A percentile compares a stretch with the other conserved stretches of the same genome.
These are phyloP conservation scores for Alviniconcha strummeri DNA, from an alignment of 2,888 invertebrate genomes.

Conservation along the genomic window DNA sequence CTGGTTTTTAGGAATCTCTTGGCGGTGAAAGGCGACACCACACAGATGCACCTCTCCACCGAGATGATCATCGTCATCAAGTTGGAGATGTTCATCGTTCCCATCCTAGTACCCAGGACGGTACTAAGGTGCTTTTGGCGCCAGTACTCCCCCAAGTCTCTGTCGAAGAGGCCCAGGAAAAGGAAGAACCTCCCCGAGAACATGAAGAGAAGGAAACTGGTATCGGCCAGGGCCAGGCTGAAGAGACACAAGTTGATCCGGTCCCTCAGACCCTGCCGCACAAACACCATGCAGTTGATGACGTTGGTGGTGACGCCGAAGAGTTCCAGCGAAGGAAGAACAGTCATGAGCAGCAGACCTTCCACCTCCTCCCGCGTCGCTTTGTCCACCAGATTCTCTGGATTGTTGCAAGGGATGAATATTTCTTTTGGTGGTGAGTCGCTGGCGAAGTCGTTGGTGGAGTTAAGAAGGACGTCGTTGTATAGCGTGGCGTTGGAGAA, in stretches of 20 bases:
- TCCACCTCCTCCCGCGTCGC: neutral
- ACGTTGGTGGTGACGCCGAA: conserved; percentile 20
- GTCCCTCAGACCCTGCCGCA: conserved; percentile 6
- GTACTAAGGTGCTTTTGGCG: conserved; percentile 13
- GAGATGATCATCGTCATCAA: conserved; percentile 14
- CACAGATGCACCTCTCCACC: conserved; percentile 16
- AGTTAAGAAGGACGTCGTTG: too few relatives aligned
- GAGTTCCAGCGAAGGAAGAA: conserved; percentile 1
- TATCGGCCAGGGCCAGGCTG: conserved; percentile 18
- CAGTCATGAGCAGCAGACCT: neutral
- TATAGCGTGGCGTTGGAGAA: too few relatives aligned
- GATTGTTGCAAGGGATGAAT: conserved; percentile 19
- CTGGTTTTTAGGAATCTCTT: conserved; percentile 20
- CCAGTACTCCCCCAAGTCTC: conserved; percentile 4
- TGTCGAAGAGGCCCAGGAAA: conserved; percentile 3
- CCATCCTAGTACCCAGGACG: neutral
- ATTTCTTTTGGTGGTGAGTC: too few relatives aligned
- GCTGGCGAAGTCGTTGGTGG: too few relatives aligned
- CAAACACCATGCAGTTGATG: conserved; percentile 17
- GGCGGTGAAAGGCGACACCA: conserved; percentile 20
- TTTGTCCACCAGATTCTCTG: conserved; percentile 8
- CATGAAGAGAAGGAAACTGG: neutral
- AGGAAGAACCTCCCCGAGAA: conserved; percentile 13
- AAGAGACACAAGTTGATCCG: conserved; percentile 23
- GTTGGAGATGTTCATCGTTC: conserved; percentile 25